phyloP scores from a whole-genome alignment of 1,140 invertebrate species.

The Oreohelix idahoensis region DNA sequence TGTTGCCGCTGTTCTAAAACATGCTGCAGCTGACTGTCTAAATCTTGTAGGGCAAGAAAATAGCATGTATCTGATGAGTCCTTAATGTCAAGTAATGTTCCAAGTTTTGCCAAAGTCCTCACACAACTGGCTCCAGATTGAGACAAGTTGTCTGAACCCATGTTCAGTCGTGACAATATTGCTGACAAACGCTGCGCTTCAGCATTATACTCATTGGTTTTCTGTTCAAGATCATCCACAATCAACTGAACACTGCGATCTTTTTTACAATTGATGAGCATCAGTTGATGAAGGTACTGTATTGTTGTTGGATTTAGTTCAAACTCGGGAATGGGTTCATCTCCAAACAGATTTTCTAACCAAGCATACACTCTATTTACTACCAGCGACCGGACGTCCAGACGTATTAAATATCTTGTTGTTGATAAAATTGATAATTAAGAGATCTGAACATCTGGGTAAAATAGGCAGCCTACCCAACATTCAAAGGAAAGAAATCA shows the following conservation, averaged over 20 bases:
- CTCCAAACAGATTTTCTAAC: constrained; percentile 57
- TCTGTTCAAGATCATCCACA: constrained; percentile 56
- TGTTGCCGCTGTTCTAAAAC: neutral
- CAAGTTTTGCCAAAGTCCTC: constrained; percentile 53
- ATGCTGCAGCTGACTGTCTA: constrained; percentile 44
- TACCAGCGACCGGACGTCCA: too few relatives aligned
- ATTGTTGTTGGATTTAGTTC: constrained; percentile 54
- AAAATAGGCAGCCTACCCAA: too few relatives aligned
- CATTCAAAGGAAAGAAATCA: too few relatives aligned
- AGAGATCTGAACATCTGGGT: too few relatives aligned
- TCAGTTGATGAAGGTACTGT: constrained; percentile 44
- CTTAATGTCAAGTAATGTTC: constrained; percentile 50
- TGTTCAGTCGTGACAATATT: neutral
- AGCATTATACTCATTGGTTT: constrained; percentile 56
- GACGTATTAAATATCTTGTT: too few relatives aligned
- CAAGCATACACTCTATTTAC: constrained; percentile 55
- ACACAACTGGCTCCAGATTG: constrained; percentile 57
- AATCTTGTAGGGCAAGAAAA: constrained; percentile 50
- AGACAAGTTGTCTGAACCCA: constrained; percentile 40
- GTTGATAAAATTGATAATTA: too few relatives aligned
- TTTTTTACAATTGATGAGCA: constrained; percentile 49
- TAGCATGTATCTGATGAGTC: constrained; percentile 57
- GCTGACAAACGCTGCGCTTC: constrained; percentile 37
- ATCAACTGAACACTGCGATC: constrained; percentile 50
- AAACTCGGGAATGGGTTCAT: constrained; percentile 54